phyloP scores from a whole-genome alignment of 2,797 vertebrate species.

The Gephyroberyx darwinii region DNA sequence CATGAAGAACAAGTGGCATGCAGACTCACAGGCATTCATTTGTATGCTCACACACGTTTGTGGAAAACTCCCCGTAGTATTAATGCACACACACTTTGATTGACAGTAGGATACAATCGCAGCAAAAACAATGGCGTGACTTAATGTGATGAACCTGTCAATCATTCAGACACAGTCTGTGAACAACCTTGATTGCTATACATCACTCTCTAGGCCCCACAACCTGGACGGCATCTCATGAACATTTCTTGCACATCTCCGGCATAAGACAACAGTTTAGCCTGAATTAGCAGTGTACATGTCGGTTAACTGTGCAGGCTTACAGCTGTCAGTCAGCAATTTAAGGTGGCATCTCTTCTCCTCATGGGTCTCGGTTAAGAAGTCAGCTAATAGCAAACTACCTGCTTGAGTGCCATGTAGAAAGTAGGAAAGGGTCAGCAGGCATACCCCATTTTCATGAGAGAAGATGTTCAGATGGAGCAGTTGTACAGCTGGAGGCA shows the following conservation, averaged over 20 bases:
- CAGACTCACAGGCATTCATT: neutral
- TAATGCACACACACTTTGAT: neutral
- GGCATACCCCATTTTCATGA: neutral
- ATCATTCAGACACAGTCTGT: neutral
- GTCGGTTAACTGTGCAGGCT: too few relatives aligned
- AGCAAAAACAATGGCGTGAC: neutral
- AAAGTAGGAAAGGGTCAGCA: neutral
- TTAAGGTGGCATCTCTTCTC: neutral
- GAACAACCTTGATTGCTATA: neutral
- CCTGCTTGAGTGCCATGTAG: neutral
- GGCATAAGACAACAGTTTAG: neutral
- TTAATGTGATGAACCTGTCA: neutral
- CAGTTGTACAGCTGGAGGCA: neutral
- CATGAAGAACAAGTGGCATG: neutral
- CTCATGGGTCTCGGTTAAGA: neutral
- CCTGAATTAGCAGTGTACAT: too few relatives aligned
- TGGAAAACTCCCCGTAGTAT: neutral
- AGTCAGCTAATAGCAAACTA: neutral
- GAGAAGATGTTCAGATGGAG: neutral
- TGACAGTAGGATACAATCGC: too few relatives aligned
- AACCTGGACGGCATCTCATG: slow-evolving; percentile 20
- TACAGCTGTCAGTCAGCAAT: too few relatives aligned
- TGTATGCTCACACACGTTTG: neutral
- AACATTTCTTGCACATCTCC: neutral
- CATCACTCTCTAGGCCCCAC: neutral